Percentiles rank a stretch among this genome's conserved stretches.
These are phyloP conservation scores for Apolygus lucorum DNA, from an alignment of 1,140 invertebrate species.

Conservation along the genomic window DNA sequence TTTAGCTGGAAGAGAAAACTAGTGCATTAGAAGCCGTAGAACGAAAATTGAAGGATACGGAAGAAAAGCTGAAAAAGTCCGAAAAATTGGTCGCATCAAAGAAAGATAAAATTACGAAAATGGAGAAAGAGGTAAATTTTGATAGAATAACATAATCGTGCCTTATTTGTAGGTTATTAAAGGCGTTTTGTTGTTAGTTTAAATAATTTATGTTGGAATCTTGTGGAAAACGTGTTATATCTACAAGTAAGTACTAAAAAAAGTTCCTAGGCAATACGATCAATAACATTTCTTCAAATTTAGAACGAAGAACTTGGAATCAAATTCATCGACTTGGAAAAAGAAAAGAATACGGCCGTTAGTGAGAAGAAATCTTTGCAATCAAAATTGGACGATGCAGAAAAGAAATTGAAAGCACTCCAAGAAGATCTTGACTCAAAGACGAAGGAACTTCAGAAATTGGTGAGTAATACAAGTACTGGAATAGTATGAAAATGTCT, in stretches of 20 bases:
- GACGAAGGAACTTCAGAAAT: slow-evolving; percentile 45
- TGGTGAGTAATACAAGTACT: slow-evolving; percentile 45
- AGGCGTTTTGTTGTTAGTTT: no score
- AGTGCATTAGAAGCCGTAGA: slow-evolving; percentile 25
- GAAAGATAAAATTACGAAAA: slow-evolving; percentile 50
- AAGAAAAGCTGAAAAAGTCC: slow-evolving; percentile 51
- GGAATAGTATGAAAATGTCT: no score
- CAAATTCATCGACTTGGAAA: slow-evolving; percentile 26
- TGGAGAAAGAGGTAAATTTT: slow-evolving; percentile 46
- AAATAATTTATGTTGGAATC: no score
- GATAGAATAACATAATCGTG: not conserved
- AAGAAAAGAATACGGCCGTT: slow-evolving; percentile 9
- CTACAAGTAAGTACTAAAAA: no score
- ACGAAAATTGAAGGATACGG: slow-evolving; percentile 44
- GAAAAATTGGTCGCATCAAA: slow-evolving; percentile 47
- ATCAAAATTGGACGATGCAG: slow-evolving; percentile 23
- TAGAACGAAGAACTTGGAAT: slow-evolving; percentile 22
- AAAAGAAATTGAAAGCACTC: slow-evolving; percentile 26
- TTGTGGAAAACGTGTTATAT: no score
- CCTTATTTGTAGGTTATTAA: slow-evolving; percentile 2
- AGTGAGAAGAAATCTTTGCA: slow-evolving; percentile 20
- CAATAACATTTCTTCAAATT: no score
- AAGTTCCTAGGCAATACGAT: no score
- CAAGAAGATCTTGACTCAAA: slow-evolving; percentile 47
- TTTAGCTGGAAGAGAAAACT: slow-evolving; percentile 20